These are phyloP conservation scores for Limenitis camilla DNA, from an alignment of 2,888 invertebrate genomes.

Conservation along the genomic window DNA sequence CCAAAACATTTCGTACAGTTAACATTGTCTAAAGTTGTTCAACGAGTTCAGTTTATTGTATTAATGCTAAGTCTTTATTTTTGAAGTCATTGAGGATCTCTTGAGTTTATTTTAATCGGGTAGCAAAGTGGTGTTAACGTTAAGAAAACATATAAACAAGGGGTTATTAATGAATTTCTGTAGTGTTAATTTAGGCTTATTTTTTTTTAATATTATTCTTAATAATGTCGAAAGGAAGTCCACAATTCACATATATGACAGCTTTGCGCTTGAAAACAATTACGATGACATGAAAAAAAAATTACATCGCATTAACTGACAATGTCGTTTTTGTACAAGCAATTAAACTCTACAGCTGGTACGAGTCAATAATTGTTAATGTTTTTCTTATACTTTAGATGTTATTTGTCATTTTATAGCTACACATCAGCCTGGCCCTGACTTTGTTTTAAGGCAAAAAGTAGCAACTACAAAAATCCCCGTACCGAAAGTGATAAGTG, in stretches of 20 bases:
- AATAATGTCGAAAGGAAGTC: constrained; percentile 3
- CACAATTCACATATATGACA: constrained; percentile 10
- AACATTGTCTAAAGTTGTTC: too few relatives aligned
- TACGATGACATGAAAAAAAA: constrained; percentile 9
- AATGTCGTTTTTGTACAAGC: constrained; percentile 8
- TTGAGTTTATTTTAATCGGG: too few relatives aligned
- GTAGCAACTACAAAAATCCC: too few relatives aligned
- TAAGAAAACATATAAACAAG: not conserved
- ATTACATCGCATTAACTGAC: constrained; percentile 5
- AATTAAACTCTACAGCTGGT: constrained; percentile 10
- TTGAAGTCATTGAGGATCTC: too few relatives aligned
- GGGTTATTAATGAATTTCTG: not conserved
- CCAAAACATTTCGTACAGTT: too few relatives aligned
- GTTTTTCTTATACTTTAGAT: constrained; percentile 2
- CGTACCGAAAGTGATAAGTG: too few relatives aligned
- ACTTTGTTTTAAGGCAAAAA: too few relatives aligned
- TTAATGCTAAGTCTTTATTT: too few relatives aligned
- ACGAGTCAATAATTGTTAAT: not conserved
- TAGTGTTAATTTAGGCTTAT: not conserved
- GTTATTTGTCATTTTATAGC: constrained; percentile 4
- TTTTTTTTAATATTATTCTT: not conserved
- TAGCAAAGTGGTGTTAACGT: too few relatives aligned
- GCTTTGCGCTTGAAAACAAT: constrained; percentile 15
- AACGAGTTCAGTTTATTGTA: too few relatives aligned
- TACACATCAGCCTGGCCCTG: not conserved